Evolutionary conservation across 2,888 invertebrate species (phyloP), one percentile per base, ranked within the genome.

Genomic region (Serripes groenlandicus): DNA sequence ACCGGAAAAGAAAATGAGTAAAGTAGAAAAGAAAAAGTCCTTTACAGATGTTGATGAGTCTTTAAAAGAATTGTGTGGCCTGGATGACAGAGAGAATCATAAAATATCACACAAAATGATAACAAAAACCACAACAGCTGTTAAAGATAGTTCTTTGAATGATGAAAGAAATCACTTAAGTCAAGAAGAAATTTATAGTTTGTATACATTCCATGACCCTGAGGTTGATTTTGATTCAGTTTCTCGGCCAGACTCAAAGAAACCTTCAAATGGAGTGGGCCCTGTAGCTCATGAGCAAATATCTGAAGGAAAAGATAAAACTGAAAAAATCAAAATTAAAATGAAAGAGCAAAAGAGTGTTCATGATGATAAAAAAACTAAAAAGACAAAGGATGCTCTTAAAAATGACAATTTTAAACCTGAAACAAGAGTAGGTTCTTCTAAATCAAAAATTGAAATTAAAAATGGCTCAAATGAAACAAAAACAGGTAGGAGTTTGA

Each of bases 11-110:
- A 52, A 52, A 30, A 70, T 21, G 18, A 28, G 32, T 54, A 30
- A 28, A 11, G 11, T 1, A 54, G 21, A n/a, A 21, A 77, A 26
- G 30, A 28, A 0, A 66, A n/a, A 23, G n/a, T 76, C 80, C 18
- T 81, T 86, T 42, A 64, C 64, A 60, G 78, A 83, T 80, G 72
- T 71, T 56, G 68, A 86, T 73, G 56, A 54, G 18, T 81, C 83
- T 54, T 70, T 86, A 18, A 80, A 81, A 62, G 83, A 86, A 64
- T 62, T 86, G 9, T 66, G 60, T 76, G 75, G 72, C 32, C 72
- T 80, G 32, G 82, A 85, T 52, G 49, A 66, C 21, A 56, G 71
- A n/a, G 56, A 75, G 32, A 54, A 70, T 7, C 15, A n/a, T n/a
- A n/a, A n/a, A n/a, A n/a, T n/a, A n/a, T n/a, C n/a, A n/a, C n/a